Evolutionary conservation across 2,113 vertebrate species (phyloP).

Genomic region (Pachyramphus minor): DNA sequence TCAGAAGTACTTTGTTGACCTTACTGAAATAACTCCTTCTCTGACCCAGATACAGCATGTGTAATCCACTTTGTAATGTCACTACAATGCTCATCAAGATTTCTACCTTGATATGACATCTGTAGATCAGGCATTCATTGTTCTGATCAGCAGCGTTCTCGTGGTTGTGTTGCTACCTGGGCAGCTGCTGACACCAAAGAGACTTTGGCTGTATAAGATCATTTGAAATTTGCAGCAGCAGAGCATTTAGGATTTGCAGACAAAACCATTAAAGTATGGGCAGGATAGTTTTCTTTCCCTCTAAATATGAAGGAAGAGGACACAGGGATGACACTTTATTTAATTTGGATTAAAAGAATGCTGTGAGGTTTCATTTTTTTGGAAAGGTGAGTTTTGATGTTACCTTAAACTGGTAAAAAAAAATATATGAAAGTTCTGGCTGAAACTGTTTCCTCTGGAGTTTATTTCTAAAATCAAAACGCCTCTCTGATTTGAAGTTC

Average conservation of each 20-base stretch:
- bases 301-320: slow-evolving; percentile 69
- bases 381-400: slow-evolving; percentile 60
- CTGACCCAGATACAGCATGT: slow-evolving; percentile 73
- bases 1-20: slow-evolving; percentile 59
- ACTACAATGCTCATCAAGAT: slow-evolving; percentile 71
- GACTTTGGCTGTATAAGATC: slow-evolving; percentile 68
- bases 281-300: slow-evolving; percentile 57
- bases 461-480: slow-evolving; percentile 82
- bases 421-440: slow-evolving; percentile 59
- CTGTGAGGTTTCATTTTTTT: slow-evolving; percentile 60
- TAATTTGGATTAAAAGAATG: slow-evolving; percentile 73
- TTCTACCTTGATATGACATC: slow-evolving; percentile 65
- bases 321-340: slow-evolving; percentile 70
- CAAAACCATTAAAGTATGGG: slow-evolving; percentile 72
- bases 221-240: slow-evolving; percentile 70
- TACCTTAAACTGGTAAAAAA: slow-evolving; percentile 58
- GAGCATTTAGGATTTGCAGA: slow-evolving; percentile 67
- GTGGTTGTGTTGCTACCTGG: slow-evolving; percentile 63
- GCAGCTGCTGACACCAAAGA: slow-evolving; percentile 67
- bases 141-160: slow-evolving; percentile 68
- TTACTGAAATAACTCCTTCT: slow-evolving; percentile 63
- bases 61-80: slow-evolving; percentile 71
- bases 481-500: slow-evolving; percentile 78
- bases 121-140: slow-evolving; percentile 64
- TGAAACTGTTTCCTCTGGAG: slow-evolving; percentile 77